Evolutionary conservation across 2,888 invertebrate genomes (phyloP), one percentile per base, ranked within the genome.

Genomic region (Syrista parreyssii): DNA sequence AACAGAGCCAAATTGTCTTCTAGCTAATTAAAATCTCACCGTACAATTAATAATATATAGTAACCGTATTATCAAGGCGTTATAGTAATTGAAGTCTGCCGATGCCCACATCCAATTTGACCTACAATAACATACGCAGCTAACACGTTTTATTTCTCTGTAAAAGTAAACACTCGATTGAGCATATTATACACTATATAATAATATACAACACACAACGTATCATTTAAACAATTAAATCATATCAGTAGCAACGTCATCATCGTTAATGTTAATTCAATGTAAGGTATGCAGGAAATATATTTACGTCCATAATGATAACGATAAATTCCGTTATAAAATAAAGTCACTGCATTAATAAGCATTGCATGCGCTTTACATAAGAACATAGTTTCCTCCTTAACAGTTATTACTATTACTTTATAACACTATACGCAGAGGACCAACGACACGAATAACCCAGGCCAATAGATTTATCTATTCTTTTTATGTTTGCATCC

Each of bases 401-500:
- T 35, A 30, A 33, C 36, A 11, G 55, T 33, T 36, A 68, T 75
- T 68, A 30, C 68, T 69, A 34, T 40, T 35, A 71, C 73, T 35
- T 73, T 68, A 34, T 79, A 40, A 68, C 78, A 79, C 75, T 73
- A 79, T 74, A 69, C 36, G 34, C 68, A 55, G 34, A 77, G 76
- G 40, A 36, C 40, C 79, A 36, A 75, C 74, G 76, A 30, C 79
- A 76, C 73, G 80, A 79, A 81, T 77, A 78, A 79, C 79, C 73
- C 76, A 71, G 33, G 68, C 76, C 75, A 76, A 78, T 78, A 76
- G 36, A 75, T 75, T 68, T 55, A 6, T 55, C 23, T 1, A 55
- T 55, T 55, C 9, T 55, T 9, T 40, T 23, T 23, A 4, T 68
- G 36, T 68, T 15, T 35, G 32, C 76, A 78, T 72, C 74, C 55